phyloP scores from a whole-genome alignment of 2,888 invertebrate genomes.

The Dasysyrphus tricinctus region DNA sequence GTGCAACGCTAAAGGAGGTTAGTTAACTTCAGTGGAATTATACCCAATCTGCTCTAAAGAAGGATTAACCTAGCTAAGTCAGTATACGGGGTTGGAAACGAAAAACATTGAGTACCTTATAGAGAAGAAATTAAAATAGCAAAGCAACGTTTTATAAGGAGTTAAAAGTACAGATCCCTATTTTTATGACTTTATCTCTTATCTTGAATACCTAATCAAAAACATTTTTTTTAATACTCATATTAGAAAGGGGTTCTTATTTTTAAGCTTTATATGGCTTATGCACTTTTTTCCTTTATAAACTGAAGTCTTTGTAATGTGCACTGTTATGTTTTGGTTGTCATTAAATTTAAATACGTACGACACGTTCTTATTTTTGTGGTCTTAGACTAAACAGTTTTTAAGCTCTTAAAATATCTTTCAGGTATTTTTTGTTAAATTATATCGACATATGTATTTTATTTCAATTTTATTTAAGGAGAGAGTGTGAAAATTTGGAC shows the following conservation, averaged over 20 bases:
- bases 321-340: too few relatives aligned
- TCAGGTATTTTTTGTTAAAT: too few relatives aligned
- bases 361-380: too few relatives aligned
- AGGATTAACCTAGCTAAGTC: neutral
- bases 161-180: too few relatives aligned
- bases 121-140: neutral
- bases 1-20: neutral
- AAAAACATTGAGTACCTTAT: neutral
- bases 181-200: neutral
- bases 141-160: neutral
- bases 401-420: too few relatives aligned
- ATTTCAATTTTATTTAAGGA: too few relatives aligned
- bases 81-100: neutral
- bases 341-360: too few relatives aligned
- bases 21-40: constrained; percentile 7
- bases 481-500: too few relatives aligned
- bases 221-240: neutral
- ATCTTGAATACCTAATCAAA: neutral
- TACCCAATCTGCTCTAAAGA: neutral
- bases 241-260: neutral
- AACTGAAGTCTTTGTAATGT: too few relatives aligned
- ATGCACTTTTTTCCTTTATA: too few relatives aligned
- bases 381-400: too few relatives aligned
- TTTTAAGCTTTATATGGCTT: neutral
- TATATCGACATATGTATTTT: too few relatives aligned